Evolutionary conservation across 2,888 invertebrate genomes (phyloP).

Genomic region (Diabrotica balteata): DNA sequence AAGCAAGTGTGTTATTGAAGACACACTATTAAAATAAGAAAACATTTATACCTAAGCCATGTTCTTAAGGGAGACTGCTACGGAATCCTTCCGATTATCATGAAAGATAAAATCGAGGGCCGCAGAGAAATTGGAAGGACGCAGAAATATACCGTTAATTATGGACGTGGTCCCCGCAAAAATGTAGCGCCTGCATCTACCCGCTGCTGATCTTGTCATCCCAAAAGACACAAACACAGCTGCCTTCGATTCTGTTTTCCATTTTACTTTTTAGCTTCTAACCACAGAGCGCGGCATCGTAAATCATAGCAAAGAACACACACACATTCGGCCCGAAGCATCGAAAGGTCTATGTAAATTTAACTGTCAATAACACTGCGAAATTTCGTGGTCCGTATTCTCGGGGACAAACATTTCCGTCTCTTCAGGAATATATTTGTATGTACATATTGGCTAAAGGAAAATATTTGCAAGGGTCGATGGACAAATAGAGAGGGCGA

Average conservation of each 20-base stretch:
- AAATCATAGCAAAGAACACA: constrained; percentile 15
- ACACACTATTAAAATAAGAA: too few relatives aligned
- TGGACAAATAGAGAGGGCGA: too few relatives aligned
- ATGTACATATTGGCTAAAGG: constrained; percentile 8
- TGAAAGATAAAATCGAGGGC: too few relatives aligned
- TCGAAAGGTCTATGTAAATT: constrained; percentile 25
- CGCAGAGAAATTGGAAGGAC: too few relatives aligned
- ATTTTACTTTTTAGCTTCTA: constrained; percentile 17
- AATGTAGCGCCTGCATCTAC: too few relatives aligned
- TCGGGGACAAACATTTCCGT: not conserved
- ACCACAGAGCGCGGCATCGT: constrained; percentile 7
- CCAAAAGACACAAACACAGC: constrained; percentile 19
- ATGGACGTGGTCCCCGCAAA: too few relatives aligned
- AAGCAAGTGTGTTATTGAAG: too few relatives aligned
- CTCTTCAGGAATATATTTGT: not conserved
- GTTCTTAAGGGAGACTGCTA: too few relatives aligned
- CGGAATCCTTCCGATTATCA: too few relatives aligned
- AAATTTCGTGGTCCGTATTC: constrained; percentile 14
- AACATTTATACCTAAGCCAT: too few relatives aligned
- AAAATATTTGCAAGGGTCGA: constrained; percentile 6
- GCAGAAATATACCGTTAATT: too few relatives aligned
- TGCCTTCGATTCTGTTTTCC: constrained; percentile 18
- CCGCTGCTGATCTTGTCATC: constrained; percentile 12
- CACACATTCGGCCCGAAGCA: too few relatives aligned
- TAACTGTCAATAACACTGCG: constrained; percentile 19